Base-by-base conservation (phyloP, 1,140 invertebrate genomes). In the Drosophila ogumai region DNA sequence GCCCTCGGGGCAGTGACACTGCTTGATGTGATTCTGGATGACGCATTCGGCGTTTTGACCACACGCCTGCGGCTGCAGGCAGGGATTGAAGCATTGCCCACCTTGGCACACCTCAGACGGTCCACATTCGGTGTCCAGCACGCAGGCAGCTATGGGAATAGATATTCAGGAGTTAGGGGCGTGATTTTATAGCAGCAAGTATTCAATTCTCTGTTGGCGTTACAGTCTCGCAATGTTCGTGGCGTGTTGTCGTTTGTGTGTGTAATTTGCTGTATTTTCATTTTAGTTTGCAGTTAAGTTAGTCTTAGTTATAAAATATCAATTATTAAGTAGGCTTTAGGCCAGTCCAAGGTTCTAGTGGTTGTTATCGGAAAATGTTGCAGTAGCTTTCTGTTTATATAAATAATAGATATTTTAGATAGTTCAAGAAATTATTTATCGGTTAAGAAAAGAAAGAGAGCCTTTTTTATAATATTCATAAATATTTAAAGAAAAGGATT, bases 21-120 rank as follows among this genome's bases (percentile, higher is more conserved):
- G 94, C 90, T 97, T 96, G 3, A 95, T 93, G 85, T 98, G 97
- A 90, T 95, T 96, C 19, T 93, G 93, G n/a, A 96, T 95, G 43
- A 94, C 93, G 88, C 97, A 98, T 55, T 96, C 91, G n/a, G 97
- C 96, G 93, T 98, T 98, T 65, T 98, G 94, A n/a, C 98, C 98
- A 93, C 98, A 98, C 1, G 96, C 94, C 66, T 95, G 95, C 75
- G 95, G 94, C 78, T 96, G 92, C 61, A 95, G 94, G 91, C 98
- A 98, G n/a, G 97, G 96, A 94, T 98, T 96, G 40, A 95, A 93
- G 90, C 98, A 98, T 92, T 97, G 96, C 0, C 96, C 96, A 81
- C 95, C 95, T 17, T 96, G 93, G 88, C 98, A 99, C 75, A 96
- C 94, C 91, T 98, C 97, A 4, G 94, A 94, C 9, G 95, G 91